Conservation (phyloP, 2,888 invertebrate genomes). For the Merodon equestris region DNA sequence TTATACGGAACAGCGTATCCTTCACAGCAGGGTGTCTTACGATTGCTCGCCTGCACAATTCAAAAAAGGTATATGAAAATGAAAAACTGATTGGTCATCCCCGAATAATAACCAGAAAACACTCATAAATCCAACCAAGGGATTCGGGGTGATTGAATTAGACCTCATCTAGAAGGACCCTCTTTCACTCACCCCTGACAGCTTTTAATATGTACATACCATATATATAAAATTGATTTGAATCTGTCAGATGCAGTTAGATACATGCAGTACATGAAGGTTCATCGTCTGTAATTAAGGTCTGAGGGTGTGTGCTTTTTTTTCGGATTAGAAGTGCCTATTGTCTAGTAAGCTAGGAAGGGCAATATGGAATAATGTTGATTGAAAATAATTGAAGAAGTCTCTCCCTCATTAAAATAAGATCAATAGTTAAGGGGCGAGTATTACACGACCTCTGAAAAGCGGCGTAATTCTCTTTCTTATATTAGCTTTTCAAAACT, state of each 20-base stretch:
- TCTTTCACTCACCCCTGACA: constrained; percentile 14
- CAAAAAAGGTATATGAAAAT: constrained; percentile 6
- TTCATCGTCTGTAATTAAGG: constrained; percentile 48
- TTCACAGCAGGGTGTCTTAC: constrained; percentile 44
- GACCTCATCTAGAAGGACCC: constrained; percentile 1
- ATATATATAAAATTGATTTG: constrained; percentile 47
- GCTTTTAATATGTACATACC: background rate
- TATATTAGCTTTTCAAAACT: too few relatives aligned
- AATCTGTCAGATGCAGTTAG: constrained; percentile 62
- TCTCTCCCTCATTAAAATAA: too few relatives aligned
- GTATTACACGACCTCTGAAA: too few relatives aligned
- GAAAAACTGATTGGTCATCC: constrained; percentile 63
- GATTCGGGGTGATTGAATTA: constrained; percentile 48
- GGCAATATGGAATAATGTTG: too few relatives aligned
- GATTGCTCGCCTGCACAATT: constrained; percentile 3
- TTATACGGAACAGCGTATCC: constrained; percentile 17
- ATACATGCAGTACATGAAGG: constrained; percentile 33
- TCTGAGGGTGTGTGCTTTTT: constrained; percentile 16
- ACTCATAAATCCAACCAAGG: constrained; percentile 50
- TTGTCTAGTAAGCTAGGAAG: constrained; percentile 6
- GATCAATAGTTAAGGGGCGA: too few relatives aligned
- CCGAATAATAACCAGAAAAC: constrained; percentile 63
- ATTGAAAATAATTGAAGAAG: too few relatives aligned
- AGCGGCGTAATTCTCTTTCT: too few relatives aligned
- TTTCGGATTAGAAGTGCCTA: constrained; percentile 29